Conservation (phyloP, 2,113 vertebrate genomes). For the Festucalex cinctus region DNA sequence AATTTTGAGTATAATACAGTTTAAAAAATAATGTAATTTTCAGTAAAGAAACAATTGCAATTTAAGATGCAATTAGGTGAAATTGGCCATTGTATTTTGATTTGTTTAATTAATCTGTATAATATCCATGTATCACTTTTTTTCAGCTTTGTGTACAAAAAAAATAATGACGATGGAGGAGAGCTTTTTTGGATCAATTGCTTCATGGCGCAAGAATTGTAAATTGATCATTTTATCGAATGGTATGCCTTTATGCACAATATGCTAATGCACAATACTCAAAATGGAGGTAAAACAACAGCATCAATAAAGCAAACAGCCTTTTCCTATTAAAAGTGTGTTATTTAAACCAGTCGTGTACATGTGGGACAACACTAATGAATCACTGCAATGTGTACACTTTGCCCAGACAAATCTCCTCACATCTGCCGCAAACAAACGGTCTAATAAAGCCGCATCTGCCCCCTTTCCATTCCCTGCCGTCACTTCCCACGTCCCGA, state of each 20-base stretch:
- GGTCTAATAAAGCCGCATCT: slow-evolving; percentile 12
- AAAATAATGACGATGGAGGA: no score
- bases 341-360: background rate
- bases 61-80: no score
- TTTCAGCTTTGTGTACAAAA: no score
- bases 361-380: background rate
- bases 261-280: background rate
- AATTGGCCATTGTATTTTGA: no score
- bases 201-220: background rate
- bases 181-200: no score
- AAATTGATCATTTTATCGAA: background rate
- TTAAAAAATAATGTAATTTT: no score
- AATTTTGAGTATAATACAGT: no score
- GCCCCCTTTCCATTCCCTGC: slow-evolving; percentile 4
- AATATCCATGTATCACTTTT: no score
- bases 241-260: background rate
- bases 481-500: slow-evolving; percentile 31
- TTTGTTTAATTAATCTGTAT: no score
- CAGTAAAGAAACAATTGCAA: no score
- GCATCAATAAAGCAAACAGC: background rate
- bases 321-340: background rate
- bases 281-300: background rate
- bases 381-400: background rate
- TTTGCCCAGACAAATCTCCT: slow-evolving; percentile 1
- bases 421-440: slow-evolving; percentile 8